Percentiles rank a stretch among this genome's conserved stretches.
Conservation (phyloP, 2,888 invertebrate species). For the Mamestra brassicae region DNA sequence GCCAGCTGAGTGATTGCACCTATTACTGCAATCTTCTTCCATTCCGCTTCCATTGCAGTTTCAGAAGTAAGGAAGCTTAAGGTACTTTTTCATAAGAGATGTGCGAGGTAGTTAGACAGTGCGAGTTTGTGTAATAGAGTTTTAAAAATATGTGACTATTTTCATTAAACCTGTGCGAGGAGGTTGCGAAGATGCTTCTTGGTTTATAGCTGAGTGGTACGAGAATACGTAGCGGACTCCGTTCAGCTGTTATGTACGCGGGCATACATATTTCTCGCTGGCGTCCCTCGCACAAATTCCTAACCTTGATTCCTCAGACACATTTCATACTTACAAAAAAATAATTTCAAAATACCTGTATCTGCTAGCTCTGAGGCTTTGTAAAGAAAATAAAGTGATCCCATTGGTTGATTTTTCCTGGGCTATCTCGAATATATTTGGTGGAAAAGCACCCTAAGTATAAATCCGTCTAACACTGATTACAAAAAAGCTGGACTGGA, state of each 20-base stretch:
- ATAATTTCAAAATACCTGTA: no score
- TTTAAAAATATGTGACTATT: neutral
- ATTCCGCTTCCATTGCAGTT: neutral
- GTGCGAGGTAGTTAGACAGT: neutral
- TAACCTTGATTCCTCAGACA: neutral
- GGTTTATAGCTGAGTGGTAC: neutral
- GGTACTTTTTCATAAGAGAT: neutral
- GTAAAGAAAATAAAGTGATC: no score
- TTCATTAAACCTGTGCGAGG: neutral
- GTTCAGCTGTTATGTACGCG: neutral
- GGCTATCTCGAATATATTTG: neutral
- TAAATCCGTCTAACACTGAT: slow-evolving; percentile 15
- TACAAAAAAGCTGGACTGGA: neutral
- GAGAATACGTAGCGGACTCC: neutral
- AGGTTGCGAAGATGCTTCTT: neutral
- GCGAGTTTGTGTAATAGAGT: no score
- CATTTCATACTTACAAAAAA: neutral
- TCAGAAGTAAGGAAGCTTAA: neutral
- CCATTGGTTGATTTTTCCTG: no score
- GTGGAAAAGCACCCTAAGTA: neutral
- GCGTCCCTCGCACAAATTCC: neutral
- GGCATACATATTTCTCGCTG: neutral
- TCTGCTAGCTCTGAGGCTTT: no score
- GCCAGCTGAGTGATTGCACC: neutral
- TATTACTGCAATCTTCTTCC: neutral